phyloP scores from a whole-genome alignment of 2,888 invertebrate species.

The Suillia variegata region DNA sequence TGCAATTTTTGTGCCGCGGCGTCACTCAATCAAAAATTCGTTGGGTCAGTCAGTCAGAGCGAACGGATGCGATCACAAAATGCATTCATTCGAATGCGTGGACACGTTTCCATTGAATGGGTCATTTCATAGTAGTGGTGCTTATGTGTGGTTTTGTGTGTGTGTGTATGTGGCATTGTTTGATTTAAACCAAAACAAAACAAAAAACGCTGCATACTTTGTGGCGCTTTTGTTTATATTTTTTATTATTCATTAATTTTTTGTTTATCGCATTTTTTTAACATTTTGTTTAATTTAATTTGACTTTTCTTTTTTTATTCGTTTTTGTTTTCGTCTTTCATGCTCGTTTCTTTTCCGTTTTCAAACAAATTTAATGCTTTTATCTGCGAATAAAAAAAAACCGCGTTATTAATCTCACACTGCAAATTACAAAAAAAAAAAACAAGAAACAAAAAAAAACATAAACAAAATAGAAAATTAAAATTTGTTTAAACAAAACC shows the following conservation, averaged over 20 bases:
- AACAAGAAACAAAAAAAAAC: conserved; percentile 5
- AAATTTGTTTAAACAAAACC: conserved; percentile 18
- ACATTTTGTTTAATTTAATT: not conserved
- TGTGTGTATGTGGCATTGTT: not conserved
- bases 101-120: not conserved
- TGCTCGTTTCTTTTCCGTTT: not conserved
- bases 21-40: too few relatives aligned
- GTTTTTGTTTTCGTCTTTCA: not conserved
- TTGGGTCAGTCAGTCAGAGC: too few relatives aligned
- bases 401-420: too few relatives aligned
- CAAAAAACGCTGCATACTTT: not conserved
- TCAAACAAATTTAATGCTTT: not conserved
- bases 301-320: not conserved
- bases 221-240: not conserved
- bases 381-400: not conserved
- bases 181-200: not conserved
- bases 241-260: not conserved
- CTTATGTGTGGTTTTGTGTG: not conserved
- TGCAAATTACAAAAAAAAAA: conserved; percentile 13
- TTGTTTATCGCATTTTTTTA: not conserved
- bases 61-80: too few relatives aligned
- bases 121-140: not conserved
- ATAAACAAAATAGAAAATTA: too few relatives aligned
- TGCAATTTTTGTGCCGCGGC: too few relatives aligned
- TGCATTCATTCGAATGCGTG: too few relatives aligned